Evolutionary conservation across 2,113 vertebrate genomes (phyloP), one percentile per base, ranked within the genome.

Genomic region (Nothobranchius furzeri): DNA sequence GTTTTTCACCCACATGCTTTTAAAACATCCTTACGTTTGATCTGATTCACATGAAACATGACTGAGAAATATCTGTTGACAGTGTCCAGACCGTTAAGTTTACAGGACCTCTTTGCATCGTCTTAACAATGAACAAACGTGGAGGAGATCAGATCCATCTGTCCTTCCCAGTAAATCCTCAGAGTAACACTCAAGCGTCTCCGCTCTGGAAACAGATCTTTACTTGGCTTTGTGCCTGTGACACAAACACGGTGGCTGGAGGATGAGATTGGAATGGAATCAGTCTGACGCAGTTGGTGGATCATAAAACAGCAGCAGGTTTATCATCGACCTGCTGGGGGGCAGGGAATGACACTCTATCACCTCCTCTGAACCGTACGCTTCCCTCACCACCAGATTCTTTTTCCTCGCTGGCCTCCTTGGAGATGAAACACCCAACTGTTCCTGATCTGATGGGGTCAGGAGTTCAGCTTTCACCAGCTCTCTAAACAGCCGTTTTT

Each of bases 211-310:
- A 17, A 25, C 56, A 70, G 55, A 40, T 40, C 60, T 73, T 49
- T 53, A 3, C 9, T n/a, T 76, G 81, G 72, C 75, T 63, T 17
- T 24, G 42, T 45, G 20, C 67, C 78, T 76, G 53, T 25, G 42
- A 65, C 24, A 50, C 73, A 48, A 52, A 61, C 36, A 52, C 55
- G 52, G 73, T 70, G 70, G 77, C 80, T 68, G 65, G 66, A 80
- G 70, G 73, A 73, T 77, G 57, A 12, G 11, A 45, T 57, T 61
- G 78, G 58, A 84, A 75, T 89, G 87, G 85, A 89, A 84, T 78
- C 56, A 66, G 78, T 79, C 65, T 86, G 87, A 89, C 85, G 83
- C 85, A 89, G 81, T 75, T 79, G 51, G 69, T 74, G 30, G 57
- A 80, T 86, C 85, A 79, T 82, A 83, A 86, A 87, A 81, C 62